Evolutionary conservation across 2,888 invertebrate species (phyloP), one percentile per base, ranked within the genome.

Genomic region (Drosophila meridiana): DNA sequence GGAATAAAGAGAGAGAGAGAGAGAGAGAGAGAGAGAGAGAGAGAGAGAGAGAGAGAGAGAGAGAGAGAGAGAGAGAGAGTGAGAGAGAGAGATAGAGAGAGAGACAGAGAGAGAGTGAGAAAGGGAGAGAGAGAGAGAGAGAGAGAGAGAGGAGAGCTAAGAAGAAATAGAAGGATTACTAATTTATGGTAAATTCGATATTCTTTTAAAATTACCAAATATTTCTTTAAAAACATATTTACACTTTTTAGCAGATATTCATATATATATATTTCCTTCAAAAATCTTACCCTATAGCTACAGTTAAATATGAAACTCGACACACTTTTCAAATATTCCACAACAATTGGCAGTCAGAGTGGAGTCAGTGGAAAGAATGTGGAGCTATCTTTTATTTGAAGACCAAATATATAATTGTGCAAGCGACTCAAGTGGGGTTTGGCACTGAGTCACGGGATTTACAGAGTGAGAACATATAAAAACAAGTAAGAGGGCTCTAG

Each of bases 321-420:
- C 8, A 4, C 20, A 20, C 7, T 20, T 0, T 3, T 34, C 11
- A 9, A 20, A 52, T 34, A 5, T 34, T 20, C 9, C 4, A n/a
- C 32, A 9, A 2, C 2, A 13, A 50, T 2, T 50, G 34, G 36
- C 34, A 36, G 13, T 13, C 52, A 28, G 28, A 28, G 7, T 0
- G 50, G 4, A 50, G 14, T 28, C 26, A 14, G 38, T n/a, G 11
- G 9, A 52, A 36, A 34, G 52, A 52, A 52, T 36, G 30, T 26
- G 8, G 14, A 34, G 30, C 7, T 48, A 2, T 74, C 59, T 63
- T 36, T 69, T 75, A 34, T 72, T 77, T 66, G 42, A 42, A 4
- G 34, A 42, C 3, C 38, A 40, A 65, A 61, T 45, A 66, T 45
- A 66, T 38, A 58, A 38, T 64, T 58, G 65, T 36, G 38, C 32